Evolutionary conservation across 2,797 vertebrate genomes (phyloP), one percentile per base, ranked within the genome.

Genomic region (Smutsia temminckii): DNA sequence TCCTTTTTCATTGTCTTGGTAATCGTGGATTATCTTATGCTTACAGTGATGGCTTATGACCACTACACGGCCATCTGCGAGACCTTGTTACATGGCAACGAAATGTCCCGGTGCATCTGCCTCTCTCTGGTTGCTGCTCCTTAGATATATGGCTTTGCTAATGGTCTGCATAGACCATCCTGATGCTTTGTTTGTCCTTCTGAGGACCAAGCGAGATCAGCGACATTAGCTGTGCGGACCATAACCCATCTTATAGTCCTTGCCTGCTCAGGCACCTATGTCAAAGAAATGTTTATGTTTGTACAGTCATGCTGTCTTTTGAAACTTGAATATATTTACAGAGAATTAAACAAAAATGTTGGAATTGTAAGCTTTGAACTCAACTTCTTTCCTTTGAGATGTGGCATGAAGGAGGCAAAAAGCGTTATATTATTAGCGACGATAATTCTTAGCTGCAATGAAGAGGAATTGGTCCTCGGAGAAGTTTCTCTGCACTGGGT

Each of bases 91-190:
- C 53, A 75, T 7, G 55, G 64, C 10, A 55, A 81, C 59, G 83
- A 96, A 83, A 89, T 74, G 64, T 91, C 78, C 42, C n/a, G 37
- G 18, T 29, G 16, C 51, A 14, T 89, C 68, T 96, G 90, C 55
- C 18, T 63, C 37, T 93, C 68, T 68, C 80, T 94, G 78, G 49
- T n/a, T 20, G 49, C n/a, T 64, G 42, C 23, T 57, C 7, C 59
- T 59, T 86, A 61, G 69, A 9, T 1, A 21, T 5, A 18, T 55
- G 40, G 77, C 42, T 91, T 93, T 88, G 69, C 63, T 34, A 89
- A 25, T 25, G 40, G 53, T 42, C 69, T 79, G 34, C 40, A 11
- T 21, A 49, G 61, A 63, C 20, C 61, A 53, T 59, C 32, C 12
- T 29, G 14, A 79, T 23, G 51, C 10, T 88, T 25, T 42, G 18